Evolutionary conservation across 2,888 invertebrate genomes (phyloP).

Genomic region (Elegia similella): DNA sequence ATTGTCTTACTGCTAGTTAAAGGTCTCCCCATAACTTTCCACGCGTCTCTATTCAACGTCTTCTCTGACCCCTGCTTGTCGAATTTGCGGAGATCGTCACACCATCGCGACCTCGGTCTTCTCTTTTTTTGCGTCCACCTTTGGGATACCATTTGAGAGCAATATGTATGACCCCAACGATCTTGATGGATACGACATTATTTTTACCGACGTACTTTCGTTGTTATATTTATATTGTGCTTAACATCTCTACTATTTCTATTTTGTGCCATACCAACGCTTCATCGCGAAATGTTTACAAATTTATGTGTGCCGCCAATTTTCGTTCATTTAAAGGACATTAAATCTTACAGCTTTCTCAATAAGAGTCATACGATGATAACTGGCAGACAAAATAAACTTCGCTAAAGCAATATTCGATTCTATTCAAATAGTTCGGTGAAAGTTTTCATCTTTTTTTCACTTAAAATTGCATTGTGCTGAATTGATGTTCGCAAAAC

Average conservation of each 20-base stretch:
- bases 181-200: no score
- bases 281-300: background rate
- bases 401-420: slow-evolving; percentile 24
- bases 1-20: no score
- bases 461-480: slow-evolving; percentile 26
- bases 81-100: no score
- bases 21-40: no score
- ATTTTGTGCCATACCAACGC: background rate
- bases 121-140: no score
- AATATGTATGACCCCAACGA: no score
- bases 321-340: background rate
- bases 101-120: no score
- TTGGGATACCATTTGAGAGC: no score
- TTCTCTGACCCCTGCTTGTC: no score
- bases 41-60: no score
- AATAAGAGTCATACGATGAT: background rate
- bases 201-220: no score
- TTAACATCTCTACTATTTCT: background rate
- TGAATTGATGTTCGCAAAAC: background rate
- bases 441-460: slow-evolving; percentile 23
- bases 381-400: background rate
- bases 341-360: background rate
- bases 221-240: background rate
- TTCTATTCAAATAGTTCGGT: slow-evolving; percentile 24
- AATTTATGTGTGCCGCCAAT: background rate